Base-by-base conservation (phyloP, 2,113 vertebrate species). In the Tangachromis dhanisi region DNA sequence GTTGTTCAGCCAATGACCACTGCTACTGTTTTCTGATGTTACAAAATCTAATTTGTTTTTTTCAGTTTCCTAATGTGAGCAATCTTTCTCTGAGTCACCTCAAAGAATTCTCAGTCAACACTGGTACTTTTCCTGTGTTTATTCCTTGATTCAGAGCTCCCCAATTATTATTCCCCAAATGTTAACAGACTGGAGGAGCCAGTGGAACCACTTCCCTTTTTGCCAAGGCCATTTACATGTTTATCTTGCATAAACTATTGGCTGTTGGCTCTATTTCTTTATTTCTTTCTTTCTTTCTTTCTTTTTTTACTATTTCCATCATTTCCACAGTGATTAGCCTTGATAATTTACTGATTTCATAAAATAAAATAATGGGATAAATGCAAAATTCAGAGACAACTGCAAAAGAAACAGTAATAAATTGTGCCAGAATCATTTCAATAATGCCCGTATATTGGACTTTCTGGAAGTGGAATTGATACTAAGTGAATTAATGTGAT, bases 221-320 rank as follows among this genome's bases (percentile, higher is more conserved):
- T 57, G 29, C 9, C 17, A 85, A 68, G 47, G 47, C 38, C 26
- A 61, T 61, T 45, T 11, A 76, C 35, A 29, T 14, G 31, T 54
- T 79, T 26, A 21, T 80, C 17, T 89, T 17, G 14, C 57, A 79
- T 45, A 63, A 45, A 63, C 45, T 13, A 45, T 66, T 82, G 4
- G 17, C n/a, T 5, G n/a, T 2, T 85, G 5, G 35, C 66, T 85
- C 24, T n/a, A 16, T 21, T 26, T 68, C 1, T 5, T 5, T 24
- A 0, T 9, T 45, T 16, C 0, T 2, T 7, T 6, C 1, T 11
- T 10, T 51, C 7, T 7, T 0, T 7, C 5, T 21, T 2, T n/a
- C 0, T n/a, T 13, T 19, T 19, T 10, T 53, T 57, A 61, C 31
- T 40, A 42, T 83, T 76, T 29, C 16, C 42, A 87, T 76, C 0